phyloP scores from a whole-genome alignment of 1,140 invertebrate genomes.

The Amphibalanus amphitrite region DNA sequence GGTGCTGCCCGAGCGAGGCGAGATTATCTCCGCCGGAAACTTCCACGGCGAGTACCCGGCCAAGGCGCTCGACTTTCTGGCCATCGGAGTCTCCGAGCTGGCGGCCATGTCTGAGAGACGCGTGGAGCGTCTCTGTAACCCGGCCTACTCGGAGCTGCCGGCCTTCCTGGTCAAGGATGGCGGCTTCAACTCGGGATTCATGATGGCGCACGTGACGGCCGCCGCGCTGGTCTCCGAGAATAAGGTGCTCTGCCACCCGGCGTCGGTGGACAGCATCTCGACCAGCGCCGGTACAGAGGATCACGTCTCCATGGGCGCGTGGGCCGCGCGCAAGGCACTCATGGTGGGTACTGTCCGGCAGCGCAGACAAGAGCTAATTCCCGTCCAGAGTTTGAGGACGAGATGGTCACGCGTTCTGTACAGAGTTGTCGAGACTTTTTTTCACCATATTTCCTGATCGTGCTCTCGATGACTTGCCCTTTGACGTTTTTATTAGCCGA shows the following conservation, averaged over 20 bases:
- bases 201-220: slow-evolving; percentile 56
- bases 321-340: slow-evolving; percentile 46
- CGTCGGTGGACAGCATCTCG: slow-evolving; percentile 49
- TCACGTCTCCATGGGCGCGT: slow-evolving; percentile 59
- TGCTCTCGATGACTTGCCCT: no score
- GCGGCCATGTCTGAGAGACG: slow-evolving; percentile 52
- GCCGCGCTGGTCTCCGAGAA: slow-evolving; percentile 52
- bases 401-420: no score
- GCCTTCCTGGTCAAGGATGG: slow-evolving; percentile 50
- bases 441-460: no score
- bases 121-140: slow-evolving; percentile 50
- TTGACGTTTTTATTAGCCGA: no score
- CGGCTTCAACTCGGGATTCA: slow-evolving; percentile 56
- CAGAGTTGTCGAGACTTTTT: no score
- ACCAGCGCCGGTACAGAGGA: slow-evolving; percentile 59
- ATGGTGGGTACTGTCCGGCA: slow-evolving; percentile 30
- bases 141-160: slow-evolving; percentile 44
- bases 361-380: no score
- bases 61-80: slow-evolving; percentile 51
- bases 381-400: no score
- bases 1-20: slow-evolving; percentile 45
- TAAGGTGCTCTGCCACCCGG: slow-evolving; percentile 54
- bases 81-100: slow-evolving; percentile 52
- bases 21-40: slow-evolving; percentile 55
- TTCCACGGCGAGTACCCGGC: slow-evolving; percentile 57